Evolutionary conservation across 2,113 vertebrate genomes (phyloP), one percentile per base, ranked within the genome.

Genomic region (Amia ocellicauda): DNA sequence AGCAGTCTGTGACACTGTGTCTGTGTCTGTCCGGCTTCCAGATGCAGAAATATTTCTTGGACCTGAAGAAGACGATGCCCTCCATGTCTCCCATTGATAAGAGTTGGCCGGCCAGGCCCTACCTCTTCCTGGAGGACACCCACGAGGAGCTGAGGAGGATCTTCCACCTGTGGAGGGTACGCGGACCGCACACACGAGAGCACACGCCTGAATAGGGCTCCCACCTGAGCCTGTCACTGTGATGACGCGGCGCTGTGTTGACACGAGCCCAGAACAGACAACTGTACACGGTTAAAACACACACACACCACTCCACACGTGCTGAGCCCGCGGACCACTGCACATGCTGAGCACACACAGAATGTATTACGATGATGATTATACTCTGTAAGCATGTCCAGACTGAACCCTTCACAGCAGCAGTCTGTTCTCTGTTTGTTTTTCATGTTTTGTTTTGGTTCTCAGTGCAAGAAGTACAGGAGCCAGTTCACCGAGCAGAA

Each of bases 151-250:
- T 99, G 28, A 87, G 89, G 70, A 92, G 89, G 69, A 93, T 96
- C 82, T 98, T 98, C 84, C 95, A 99, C 71, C 80, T 94, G 73
- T 99, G 97, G 96, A 92, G 96, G 93, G 97, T 99, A 7, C 63
- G 85, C 80, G 24, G 31, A 28, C 4, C 14, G 17, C 45, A 47
- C 31, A 36, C 29, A 42, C 50, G n/a, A 5, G 10, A 10, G 43
- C 43, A 19, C 14, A 4, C 43, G 4, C 3, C n/a, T n/a, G 17
- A n/a, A 4, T 5, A 16, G 13, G n/a, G n/a, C n/a, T n/a, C 45
- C 13, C 45, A 11, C 14, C 10, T 17, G 1, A n/a, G 11, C 1
- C 43, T 47, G n/a, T 47, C 4, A 19, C n/a, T n/a, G n/a, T n/a
- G n/a, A n/a, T n/a, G n/a, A n/a, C n/a, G n/a, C n/a, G n/a, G n/a